These are phyloP conservation scores for Strigamia transsilvanica DNA, from an alignment of 2,888 invertebrate species.

Conservation along the genomic window DNA sequence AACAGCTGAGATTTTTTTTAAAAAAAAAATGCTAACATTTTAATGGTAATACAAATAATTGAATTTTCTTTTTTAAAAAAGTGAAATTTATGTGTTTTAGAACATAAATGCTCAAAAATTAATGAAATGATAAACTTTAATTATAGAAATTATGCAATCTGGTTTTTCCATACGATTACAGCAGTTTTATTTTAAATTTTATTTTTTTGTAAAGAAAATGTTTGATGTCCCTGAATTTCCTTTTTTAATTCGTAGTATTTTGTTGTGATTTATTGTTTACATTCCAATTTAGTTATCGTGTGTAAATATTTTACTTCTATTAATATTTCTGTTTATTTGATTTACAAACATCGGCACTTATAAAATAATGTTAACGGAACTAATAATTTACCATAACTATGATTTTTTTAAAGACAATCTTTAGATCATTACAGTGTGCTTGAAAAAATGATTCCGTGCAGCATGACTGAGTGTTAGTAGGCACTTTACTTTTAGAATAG, in stretches of 20 bases:
- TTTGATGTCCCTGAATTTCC: background rate
- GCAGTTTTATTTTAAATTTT: background rate
- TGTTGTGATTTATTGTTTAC: slow-evolving; percentile 24
- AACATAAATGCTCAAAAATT: background rate
- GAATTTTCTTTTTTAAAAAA: background rate
- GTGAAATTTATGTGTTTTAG: background rate
- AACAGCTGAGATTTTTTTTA: too few relatives aligned
- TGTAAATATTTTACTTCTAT: slow-evolving; percentile 20
- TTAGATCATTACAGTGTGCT: background rate
- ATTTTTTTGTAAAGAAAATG: background rate
- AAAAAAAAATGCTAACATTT: too few relatives aligned
- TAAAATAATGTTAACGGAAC: background rate
- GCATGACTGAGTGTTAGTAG: background rate
- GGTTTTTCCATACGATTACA: background rate
- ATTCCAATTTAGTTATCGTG: slow-evolving; percentile 5
- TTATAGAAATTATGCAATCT: slow-evolving; percentile 17
- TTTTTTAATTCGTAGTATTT: background rate
- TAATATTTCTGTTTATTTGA: background rate
- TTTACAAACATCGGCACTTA: background rate
- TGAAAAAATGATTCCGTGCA: background rate
- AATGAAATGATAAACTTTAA: background rate
- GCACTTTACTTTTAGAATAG: background rate
- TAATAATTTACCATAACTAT: background rate
- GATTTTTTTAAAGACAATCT: slow-evolving; percentile 7
- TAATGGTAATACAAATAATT: too few relatives aligned